Conservation (phyloP, 2,113 vertebrate species). For the Poeciliopsis prolifica region DNA sequence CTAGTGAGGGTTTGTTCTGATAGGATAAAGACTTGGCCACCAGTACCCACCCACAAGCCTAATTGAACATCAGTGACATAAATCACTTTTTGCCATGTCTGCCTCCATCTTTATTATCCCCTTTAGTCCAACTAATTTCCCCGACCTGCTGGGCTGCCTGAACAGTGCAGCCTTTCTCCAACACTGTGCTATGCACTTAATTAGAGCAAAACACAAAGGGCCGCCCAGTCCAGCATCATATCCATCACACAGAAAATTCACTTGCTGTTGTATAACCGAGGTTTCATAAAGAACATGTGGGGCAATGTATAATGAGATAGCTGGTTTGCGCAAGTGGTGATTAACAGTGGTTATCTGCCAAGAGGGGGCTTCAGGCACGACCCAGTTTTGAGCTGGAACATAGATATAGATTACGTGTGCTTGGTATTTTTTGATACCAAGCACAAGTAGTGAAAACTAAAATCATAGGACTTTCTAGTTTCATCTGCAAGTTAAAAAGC, state of each 20-base stretch:
- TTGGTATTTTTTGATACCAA: neutral
- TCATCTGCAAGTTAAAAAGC: neutral
- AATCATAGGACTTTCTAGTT: too few relatives aligned
- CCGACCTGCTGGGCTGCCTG: neutral
- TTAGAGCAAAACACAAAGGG: constrained; percentile 49
- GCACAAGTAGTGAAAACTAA: too few relatives aligned
- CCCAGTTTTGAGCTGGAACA: neutral
- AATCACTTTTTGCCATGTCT: too few relatives aligned
- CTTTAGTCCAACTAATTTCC: too few relatives aligned
- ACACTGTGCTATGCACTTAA: constrained; percentile 33
- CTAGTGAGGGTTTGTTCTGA: neutral
- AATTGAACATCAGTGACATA: too few relatives aligned
- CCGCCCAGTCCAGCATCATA: constrained; percentile 17
- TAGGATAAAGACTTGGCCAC: too few relatives aligned
- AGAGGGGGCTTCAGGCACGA: neutral
- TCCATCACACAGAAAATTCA: constrained; percentile 17
- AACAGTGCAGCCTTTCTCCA: constrained; percentile 39
- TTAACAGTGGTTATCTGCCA: constrained; percentile 24
- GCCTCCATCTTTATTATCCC: too few relatives aligned
- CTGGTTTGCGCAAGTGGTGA: constrained; percentile 33
- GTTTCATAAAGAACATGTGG: constrained; percentile 35
- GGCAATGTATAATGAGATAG: constrained; percentile 6
- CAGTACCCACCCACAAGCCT: too few relatives aligned
- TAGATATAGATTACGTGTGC: neutral
- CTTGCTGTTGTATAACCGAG: constrained; percentile 34